Evolutionary conservation across 2,888 invertebrate species (phyloP).

Genomic region (Gisinianus flammeolus): DNA sequence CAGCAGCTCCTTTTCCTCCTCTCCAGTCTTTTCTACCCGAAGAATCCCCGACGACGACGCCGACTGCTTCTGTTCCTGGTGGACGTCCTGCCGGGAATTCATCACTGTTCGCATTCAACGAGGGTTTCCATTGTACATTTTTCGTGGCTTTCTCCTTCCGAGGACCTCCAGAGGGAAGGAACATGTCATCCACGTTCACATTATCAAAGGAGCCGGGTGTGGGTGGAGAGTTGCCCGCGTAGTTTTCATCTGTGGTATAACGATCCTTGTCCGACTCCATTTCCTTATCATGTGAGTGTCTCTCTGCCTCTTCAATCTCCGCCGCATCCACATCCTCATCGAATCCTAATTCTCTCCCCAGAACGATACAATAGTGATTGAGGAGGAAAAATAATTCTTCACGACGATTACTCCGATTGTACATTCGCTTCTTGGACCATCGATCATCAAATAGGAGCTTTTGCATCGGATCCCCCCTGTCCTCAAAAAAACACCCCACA

Average conservation of each 20-base stretch:
- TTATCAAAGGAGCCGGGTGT: conserved; percentile 9
- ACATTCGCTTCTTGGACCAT: conserved; percentile 20
- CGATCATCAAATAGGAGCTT: conserved; percentile 36
- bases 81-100: conserved; percentile 3
- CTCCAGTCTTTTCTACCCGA: background rate
- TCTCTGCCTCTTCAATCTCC: background rate
- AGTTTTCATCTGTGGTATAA: conserved; percentile 2
- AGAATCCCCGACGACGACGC: background rate
- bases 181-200: conserved; percentile 12
- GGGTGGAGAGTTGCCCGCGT: conserved; percentile 29
- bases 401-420: conserved; percentile 27
- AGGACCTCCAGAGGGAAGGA: background rate
- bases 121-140: background rate
- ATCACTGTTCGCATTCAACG: background rate
- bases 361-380: conserved; percentile 33
- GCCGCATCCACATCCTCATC: conserved; percentile 29
- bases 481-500: background rate
- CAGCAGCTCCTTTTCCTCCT: background rate
- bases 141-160: background rate
- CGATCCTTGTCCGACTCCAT: conserved; percentile 25
- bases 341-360: conserved; percentile 36
- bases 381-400: conserved; percentile 40
- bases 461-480: conserved; percentile 38
- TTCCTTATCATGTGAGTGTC: background rate
- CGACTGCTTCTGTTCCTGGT: background rate